A percentile compares a stretch with the other conserved stretches of the same genome.
These are phyloP conservation scores for Trialeurodes vaporariorum DNA, from an alignment of 1,140 invertebrate species.

Conservation along the genomic window DNA sequence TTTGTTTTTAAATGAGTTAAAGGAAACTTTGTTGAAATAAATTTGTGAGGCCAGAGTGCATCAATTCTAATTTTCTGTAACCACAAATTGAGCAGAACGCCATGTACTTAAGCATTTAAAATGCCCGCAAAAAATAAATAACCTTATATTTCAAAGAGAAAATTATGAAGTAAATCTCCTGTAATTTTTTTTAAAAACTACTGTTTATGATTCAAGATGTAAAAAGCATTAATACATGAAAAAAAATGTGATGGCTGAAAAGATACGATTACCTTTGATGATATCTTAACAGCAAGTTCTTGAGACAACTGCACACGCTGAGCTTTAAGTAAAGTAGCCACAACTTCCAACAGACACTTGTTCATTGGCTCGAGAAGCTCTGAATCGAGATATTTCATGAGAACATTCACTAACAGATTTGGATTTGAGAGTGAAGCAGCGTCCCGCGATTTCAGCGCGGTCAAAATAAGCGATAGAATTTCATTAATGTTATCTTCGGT, in stretches of 20 bases:
- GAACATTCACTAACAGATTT: not conserved
- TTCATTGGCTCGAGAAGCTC: not conserved
- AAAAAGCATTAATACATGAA: not conserved
- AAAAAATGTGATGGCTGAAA: not conserved
- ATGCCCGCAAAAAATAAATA: not conserved
- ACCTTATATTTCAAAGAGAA: not conserved
- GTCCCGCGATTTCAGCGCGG: not conserved
- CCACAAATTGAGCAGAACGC: too few relatives aligned
- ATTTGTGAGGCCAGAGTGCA: too few relatives aligned
- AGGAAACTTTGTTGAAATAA: too few relatives aligned
- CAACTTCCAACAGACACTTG: not conserved
- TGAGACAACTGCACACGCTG: not conserved
- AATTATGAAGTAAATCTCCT: too few relatives aligned
- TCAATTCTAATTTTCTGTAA: too few relatives aligned
- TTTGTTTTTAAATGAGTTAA: too few relatives aligned
- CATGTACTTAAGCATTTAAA: too few relatives aligned
- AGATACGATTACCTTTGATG: not conserved
- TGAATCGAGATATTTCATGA: not conserved
- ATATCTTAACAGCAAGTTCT: not conserved
- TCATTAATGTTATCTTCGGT: not conserved
- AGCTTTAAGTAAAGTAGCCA: not conserved
- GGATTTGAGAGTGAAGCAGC: not conserved
- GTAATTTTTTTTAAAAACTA: conserved; percentile 7
- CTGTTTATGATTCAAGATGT: not conserved
- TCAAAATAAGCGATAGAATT: not conserved